phyloP scores from a whole-genome alignment of 2,797 vertebrate genomes.

The Echeneis naucrates region DNA sequence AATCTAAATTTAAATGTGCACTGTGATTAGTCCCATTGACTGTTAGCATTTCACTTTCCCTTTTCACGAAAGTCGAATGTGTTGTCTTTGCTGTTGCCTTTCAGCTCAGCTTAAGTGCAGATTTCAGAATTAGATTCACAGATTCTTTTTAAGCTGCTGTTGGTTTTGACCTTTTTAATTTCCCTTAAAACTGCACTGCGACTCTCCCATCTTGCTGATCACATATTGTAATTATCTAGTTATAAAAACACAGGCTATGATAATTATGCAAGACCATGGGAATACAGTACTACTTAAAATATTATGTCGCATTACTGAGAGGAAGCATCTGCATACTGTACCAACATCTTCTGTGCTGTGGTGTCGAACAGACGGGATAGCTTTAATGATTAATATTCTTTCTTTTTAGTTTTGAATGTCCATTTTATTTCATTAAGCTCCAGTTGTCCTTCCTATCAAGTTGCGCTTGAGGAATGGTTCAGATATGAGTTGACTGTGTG shows the following conservation, averaged over 20 bases:
- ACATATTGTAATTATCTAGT: background rate
- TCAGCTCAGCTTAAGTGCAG: too few species aligned
- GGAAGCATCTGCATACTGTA: constrained; percentile 5
- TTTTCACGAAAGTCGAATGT: background rate
- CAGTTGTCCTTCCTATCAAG: constrained; percentile 18
- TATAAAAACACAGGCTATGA: constrained; percentile 7
- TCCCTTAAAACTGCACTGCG: background rate
- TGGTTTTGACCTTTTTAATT: background rate
- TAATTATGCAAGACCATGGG: constrained; percentile 28
- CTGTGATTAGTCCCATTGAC: background rate
- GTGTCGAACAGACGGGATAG: constrained; percentile 24
- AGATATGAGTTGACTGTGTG: constrained; percentile 19
- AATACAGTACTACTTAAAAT: constrained; percentile 20
- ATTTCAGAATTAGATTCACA: too few species aligned
- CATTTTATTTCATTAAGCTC: constrained; percentile 5
- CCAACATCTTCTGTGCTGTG: constrained; percentile 14
- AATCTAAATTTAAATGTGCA: background rate
- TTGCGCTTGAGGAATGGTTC: constrained; percentile 35
- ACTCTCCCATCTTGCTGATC: background rate
- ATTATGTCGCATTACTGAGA: background rate
- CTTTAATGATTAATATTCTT: constrained; percentile 41
- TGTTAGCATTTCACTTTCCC: background rate
- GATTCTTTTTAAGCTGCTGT: background rate
- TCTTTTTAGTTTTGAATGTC: constrained; percentile 24
- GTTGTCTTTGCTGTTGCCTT: too few species aligned